Evolutionary conservation across 2,888 invertebrate species (phyloP).

Genomic region (Crossocerus cetratus): DNA sequence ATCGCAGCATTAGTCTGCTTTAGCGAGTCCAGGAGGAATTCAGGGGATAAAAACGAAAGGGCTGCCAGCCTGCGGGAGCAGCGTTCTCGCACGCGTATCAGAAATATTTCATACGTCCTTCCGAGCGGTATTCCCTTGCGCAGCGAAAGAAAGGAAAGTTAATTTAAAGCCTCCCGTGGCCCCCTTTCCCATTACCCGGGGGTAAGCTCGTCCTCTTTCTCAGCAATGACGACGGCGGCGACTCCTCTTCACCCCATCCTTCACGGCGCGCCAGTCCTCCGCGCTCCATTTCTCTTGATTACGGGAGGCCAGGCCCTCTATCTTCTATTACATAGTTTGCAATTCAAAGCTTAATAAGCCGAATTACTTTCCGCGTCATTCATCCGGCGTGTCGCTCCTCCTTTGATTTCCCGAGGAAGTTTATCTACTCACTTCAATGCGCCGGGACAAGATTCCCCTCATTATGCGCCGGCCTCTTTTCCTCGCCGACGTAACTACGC

Average conservation of each 20-base stretch:
- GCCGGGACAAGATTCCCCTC: too few species aligned
- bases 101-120: slow-evolving; percentile 47
- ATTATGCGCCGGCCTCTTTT: too few species aligned
- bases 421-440: neutral
- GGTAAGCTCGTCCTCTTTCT: neutral
- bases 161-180: slow-evolving; percentile 26
- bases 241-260: slow-evolving; percentile 6
- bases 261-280: neutral
- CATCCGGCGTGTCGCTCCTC: neutral
- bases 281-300: slow-evolving; percentile 1
- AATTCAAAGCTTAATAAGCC: neutral
- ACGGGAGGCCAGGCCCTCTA: neutral
- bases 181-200: slow-evolving; percentile 6
- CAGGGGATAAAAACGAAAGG: neutral
- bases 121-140: slow-evolving; percentile 9
- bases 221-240: neutral
- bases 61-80: slow-evolving; percentile 22
- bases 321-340: neutral
- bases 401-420: neutral
- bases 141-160: slow-evolving; percentile 26
- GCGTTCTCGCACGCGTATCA: slow-evolving; percentile 18
- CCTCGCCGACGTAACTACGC: too few species aligned
- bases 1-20: neutral
- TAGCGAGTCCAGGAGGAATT: neutral
- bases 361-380: neutral